phyloP scores from a whole-genome alignment of 2,113 vertebrate species.

The Vulpes ferrilata region DNA sequence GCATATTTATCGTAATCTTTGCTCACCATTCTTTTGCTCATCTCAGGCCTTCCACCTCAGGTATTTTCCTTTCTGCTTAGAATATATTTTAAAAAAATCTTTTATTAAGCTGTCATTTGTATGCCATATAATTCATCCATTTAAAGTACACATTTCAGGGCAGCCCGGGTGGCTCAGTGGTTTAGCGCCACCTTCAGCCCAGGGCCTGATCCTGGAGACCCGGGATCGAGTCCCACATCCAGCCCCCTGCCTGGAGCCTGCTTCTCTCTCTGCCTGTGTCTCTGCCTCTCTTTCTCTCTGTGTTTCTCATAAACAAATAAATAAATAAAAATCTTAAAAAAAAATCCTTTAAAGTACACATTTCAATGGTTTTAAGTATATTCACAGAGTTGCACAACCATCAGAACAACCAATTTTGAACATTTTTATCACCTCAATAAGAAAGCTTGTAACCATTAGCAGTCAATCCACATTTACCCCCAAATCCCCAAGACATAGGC shows the following conservation, averaged over 20 bases:
- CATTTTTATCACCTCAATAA: neutral
- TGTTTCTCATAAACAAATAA: too few relatives aligned
- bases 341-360: neutral
- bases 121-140: neutral
- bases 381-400: neutral
- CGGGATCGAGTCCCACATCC: too few relatives aligned
- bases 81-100: neutral
- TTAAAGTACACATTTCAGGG: neutral
- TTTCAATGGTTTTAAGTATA: neutral
- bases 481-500: neutral
- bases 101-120: neutral
- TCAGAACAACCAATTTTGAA: neutral
- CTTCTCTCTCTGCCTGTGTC: too few relatives aligned
- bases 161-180: too few relatives aligned
- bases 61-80: constrained; percentile 6
- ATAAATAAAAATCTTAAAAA: too few relatives aligned
- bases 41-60: neutral
- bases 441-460: neutral
- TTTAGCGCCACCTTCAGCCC: too few relatives aligned
- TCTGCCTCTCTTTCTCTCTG: too few relatives aligned
- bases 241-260: too few relatives aligned
- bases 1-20: neutral
- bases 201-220: too few relatives aligned
- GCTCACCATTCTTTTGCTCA: neutral
- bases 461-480: neutral